Base-by-base conservation (phyloP, 2,888 invertebrate species). In the Antheraea yamamai region DNA sequence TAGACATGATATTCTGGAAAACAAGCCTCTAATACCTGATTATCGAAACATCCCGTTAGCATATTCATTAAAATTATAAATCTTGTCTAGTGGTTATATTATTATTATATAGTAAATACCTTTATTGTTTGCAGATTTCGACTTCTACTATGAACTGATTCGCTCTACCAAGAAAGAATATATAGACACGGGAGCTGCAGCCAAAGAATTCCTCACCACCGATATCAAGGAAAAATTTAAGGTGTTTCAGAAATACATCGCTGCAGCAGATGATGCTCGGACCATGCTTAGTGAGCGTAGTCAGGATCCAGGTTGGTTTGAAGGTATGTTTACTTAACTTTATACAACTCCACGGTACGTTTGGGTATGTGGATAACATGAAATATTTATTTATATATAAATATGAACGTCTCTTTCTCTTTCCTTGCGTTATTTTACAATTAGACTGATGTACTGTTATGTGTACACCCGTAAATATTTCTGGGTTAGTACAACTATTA, bases 221-320 rank as follows among this genome's bases (percentile, higher is more conserved):
- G 96, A 97, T 83, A 91, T 95, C 16, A 94, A 95, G 78, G 92
- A 94, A 78, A 95, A 95, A 81, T 90, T 95, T 77, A 90, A 91
- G 76, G 92, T 93, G 64, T 91, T 90, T 83, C 94, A 94, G 82
- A 91, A 89, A 76, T 93, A 94, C 76, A 92, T 95, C 10, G 85
- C 88, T 16, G 88, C 89, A 18, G 95, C 90, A 10, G 88, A 95
- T 79, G 95, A 97, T 84, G 94, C 96, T 8, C 94, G 95, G 26
- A 96, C 96, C 0, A 89, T 94, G 80, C 92, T 96, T 47, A 97
- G 96, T 83, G 95, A 95, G 70, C 95, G 95, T 78, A 92, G 95
- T 16, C 96, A 97, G 78, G 97, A 98, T 89, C 96, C 97, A 0
- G 96, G 96, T 78, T 98, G 98, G 98, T 98, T 98, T 92, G 95